Base-by-base conservation (phyloP, 2,113 vertebrate genomes). In the Ctenomys sociabilis region DNA sequence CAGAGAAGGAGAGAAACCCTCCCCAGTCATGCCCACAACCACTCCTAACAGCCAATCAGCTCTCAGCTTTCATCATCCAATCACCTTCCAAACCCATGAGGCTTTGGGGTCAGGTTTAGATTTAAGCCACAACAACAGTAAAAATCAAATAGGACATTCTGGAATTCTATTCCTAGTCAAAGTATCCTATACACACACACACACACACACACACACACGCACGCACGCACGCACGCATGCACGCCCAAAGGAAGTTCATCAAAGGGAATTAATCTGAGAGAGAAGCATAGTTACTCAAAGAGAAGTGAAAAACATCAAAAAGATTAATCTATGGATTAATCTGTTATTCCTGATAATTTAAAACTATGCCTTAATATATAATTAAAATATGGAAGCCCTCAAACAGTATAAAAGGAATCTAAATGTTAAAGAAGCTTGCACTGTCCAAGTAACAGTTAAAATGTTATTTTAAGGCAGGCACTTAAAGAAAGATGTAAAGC, bases 261-360 rank as follows among this genome's bases (percentile, higher is more conserved):
- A n/a, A 90, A 87, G 37, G 30, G 64, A 82, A 82, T 22, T 37
- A 84, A 87, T 4, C 63, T 88, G 21, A 68, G 13, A 92, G 40
- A 78, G 28, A 63, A 89, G 28, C 10, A 28, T 40, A 21, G 14
- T 57, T 85, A 45, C 32, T 59, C 6, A 78, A 26, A 59, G 61
- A 92, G 77, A 95, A 94, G 91, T n/a, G 13, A 94, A 87, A 52
- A 93, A 52, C 13, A 54, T 24, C 82, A 82, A 94, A 95, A 86
- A 70, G 43, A 72, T 24, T 54, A 72, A 78, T 61, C 64, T 49
- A 61, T 78, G 32, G 30, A 73, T 73, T 59, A 91, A 80, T 61
- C 32, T 84, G 91, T 91, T 83, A 70, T 57, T 72, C 52, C 5
- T 91, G 75, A 80, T 24, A 87, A 37, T 82, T 72, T 59, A 63